Base-by-base conservation (phyloP, 2,888 invertebrate species). In the Hirtodrosophila confusa region DNA sequence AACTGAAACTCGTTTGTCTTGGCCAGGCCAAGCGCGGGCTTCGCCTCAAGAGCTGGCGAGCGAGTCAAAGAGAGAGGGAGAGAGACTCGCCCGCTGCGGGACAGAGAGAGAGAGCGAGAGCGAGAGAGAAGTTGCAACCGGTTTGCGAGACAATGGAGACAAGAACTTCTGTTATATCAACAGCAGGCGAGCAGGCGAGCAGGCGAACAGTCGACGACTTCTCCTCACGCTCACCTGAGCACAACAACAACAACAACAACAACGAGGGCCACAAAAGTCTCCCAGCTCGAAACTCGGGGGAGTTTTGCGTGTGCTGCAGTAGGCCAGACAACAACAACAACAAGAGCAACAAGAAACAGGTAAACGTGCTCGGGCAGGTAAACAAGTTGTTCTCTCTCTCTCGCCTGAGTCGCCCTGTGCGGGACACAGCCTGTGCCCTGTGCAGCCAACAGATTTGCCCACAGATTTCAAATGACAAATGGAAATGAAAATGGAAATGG, bases 1-100 rank as follows among this genome's bases (percentile, higher is more conserved):
- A 89, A 89, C 89, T 89, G 77, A 89, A 89, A 89, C 89, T 88
- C 82, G 89, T 89, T 89, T 84, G 58, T 49, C 31, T 69, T 62
- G 40, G 44, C 75, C 67, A 45, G 63, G 60, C 64, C 72, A 57
- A 70, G 74, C 62, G 43, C 48, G 45, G 47, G 39, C 51, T 5
- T 27, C 23, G 27, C 1, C 27, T 27, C 6, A 7, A 31, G 5
- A 53, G 17, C 39, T 17, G 17, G 17, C 17, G 1, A 17, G 17
- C 17, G 17, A 17, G 39, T 29, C n/a, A 12, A 49, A 37, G 43
- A 8, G 45, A 11, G 8, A 27, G 35, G 9, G 40, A 7, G 33
- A n/a, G 36, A 39, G 43, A 17, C 5, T 5, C 27, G 37, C n/a
- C n/a, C n/a, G n/a, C n/a, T n/a, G n/a, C n/a, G n/a, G 17, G 17